phyloP scores from a whole-genome alignment of 2,113 vertebrate genomes.

The Silurus glanis region DNA sequence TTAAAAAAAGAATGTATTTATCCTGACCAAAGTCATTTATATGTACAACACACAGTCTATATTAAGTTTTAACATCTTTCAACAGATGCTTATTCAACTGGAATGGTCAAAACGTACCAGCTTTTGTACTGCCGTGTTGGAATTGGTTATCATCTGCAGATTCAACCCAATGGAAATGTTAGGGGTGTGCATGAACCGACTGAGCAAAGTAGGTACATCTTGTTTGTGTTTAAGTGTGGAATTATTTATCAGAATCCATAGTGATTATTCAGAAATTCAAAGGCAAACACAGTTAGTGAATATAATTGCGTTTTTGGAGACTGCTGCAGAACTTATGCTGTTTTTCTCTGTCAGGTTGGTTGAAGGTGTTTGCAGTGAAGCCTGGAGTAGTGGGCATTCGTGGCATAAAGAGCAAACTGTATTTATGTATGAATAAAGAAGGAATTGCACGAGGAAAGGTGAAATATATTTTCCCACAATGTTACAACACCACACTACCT shows the following conservation, averaged over 20 bases:
- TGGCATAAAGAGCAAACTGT: slow-evolving; percentile 63
- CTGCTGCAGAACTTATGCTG: not conserved
- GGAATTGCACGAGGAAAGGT: slow-evolving; percentile 64
- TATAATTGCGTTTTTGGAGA: not conserved
- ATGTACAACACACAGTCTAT: not conserved
- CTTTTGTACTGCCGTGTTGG: slow-evolving; percentile 71
- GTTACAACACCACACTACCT: not conserved
- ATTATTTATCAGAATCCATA: not conserved
- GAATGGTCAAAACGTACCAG: slow-evolving; percentile 49
- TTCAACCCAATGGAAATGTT: slow-evolving; percentile 61
- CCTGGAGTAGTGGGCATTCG: slow-evolving; percentile 67
- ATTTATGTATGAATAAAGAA: slow-evolving; percentile 65
- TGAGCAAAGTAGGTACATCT: slow-evolving; percentile 62
- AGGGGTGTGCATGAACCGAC: slow-evolving; percentile 66
- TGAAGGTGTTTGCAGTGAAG: slow-evolving; percentile 68
- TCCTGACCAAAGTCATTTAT: not conserved
- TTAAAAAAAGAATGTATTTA: not conserved
- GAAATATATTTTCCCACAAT: slow-evolving; percentile 8
- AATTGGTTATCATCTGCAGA: slow-evolving; percentile 74
- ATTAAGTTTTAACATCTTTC: not conserved
- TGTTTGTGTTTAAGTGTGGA: not conserved
- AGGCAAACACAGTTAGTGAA: not conserved
- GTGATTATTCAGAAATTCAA: not conserved
- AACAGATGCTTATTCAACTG: slow-evolving; percentile 54
- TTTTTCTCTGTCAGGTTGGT: slow-evolving; percentile 55